Base-by-base conservation (phyloP, 2,797 vertebrate species). In the Mastacembelus armatus region DNA sequence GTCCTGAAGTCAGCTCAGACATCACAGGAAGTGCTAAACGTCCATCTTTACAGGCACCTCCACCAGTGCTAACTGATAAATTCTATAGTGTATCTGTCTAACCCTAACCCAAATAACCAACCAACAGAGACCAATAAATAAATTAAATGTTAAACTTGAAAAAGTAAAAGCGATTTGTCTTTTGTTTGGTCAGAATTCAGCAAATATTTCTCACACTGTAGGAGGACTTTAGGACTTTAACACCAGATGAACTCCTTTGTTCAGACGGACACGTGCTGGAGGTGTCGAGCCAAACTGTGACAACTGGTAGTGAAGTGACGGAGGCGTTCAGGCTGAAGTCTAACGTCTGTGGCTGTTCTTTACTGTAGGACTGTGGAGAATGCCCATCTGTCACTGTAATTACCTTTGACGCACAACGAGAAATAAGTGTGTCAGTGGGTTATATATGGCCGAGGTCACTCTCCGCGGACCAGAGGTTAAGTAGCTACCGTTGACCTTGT, bases 401-500 rank as follows among this genome's bases (percentile, higher is more conserved):
- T 65, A 74, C 45, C 59, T 77, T 24, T 55, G 70, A 77, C 62
- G 72, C 52, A 51, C 66, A 30, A 56, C 63, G 47, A 75, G 62
- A 75, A 81, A 66, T 59, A 60, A 70, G 76, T 18, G 38, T 56
- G 62, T 58, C 64, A 78, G 66, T 73, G 67, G 18, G 57, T 42
- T 66, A 66, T 19, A 72, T 70, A 71, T 60, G 69, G 58, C 66
- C 70, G 62, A 71, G 64, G 77, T 73, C 22, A 14, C 15, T 47
- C 24, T 65, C 62, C 43, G 3, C 10, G 35, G 54, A 70, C 45
- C 71, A 57, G 77, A 79, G 74, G 76, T 84, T 74, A 79, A 66
- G 62, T 71, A 70, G 68, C 74, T 72, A 58, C 72, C 45, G 71
- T 64, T 75, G 74, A 78, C 68, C 78, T 66, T 33, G 49, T 64